Percentiles rank a stretch among this genome's conserved stretches.
Conservation (phyloP, 2,888 invertebrate genomes). For the Andrena minutula region DNA sequence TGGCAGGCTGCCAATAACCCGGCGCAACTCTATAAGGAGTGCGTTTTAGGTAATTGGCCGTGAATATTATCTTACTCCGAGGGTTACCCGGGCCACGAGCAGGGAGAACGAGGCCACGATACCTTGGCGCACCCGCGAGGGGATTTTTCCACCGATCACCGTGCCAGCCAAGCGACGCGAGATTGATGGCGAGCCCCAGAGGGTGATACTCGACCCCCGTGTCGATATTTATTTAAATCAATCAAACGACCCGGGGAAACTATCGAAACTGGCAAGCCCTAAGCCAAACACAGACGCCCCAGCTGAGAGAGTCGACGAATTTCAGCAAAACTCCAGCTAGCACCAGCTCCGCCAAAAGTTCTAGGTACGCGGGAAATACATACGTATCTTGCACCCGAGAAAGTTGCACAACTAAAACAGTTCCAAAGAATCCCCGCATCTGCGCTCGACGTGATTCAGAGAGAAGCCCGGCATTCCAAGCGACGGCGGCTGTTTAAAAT, state of each 20-base stretch:
- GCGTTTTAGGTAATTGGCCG: slow-evolving; percentile 79
- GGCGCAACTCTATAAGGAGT: slow-evolving; percentile 69
- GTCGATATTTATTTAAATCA: slow-evolving; percentile 4
- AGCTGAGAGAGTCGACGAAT: neutral
- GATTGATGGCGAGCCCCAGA: slow-evolving; percentile 28
- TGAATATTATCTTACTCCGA: slow-evolving; percentile 76
- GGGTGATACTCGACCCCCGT: slow-evolving; percentile 7
- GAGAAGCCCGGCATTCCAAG: neutral
- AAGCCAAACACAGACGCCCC: neutral
- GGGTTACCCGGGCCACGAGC: slow-evolving; percentile 57
- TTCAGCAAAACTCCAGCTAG: neutral
- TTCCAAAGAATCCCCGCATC: neutral
- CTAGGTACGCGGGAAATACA: neutral
- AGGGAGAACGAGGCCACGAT: slow-evolving; percentile 51
- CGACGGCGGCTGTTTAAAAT: slow-evolving; percentile 29
- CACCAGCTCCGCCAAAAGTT: neutral
- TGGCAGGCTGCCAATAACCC: slow-evolving; percentile 75
- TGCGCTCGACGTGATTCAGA: neutral
- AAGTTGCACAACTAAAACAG: neutral
- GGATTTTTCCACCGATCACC: slow-evolving; percentile 47
- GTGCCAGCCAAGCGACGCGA: slow-evolving; percentile 43
- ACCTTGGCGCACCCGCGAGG: slow-evolving; percentile 71
- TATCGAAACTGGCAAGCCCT: neutral
- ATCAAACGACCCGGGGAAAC: neutral
- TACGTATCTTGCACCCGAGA: neutral